phyloP scores from a whole-genome alignment of 2,113 vertebrate species.

The Zeus faber region DNA sequence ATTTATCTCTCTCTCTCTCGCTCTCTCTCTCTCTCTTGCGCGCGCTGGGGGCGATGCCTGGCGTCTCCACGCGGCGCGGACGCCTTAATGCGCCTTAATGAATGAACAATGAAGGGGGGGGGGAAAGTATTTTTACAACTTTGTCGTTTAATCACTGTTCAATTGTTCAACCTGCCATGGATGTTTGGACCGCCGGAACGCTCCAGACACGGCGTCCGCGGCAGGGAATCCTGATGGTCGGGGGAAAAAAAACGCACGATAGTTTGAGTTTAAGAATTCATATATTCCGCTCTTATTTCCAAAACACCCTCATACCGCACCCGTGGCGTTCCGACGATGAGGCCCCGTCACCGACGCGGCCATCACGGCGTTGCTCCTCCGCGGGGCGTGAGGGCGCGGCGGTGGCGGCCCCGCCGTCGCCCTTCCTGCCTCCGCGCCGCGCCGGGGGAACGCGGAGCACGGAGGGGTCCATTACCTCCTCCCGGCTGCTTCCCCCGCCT shows the following conservation, averaged over 20 bases:
- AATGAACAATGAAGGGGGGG: conserved; percentile 27
- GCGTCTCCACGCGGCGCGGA: too few species aligned
- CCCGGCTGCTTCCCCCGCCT: conserved; percentile 28
- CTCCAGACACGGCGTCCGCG: neutral
- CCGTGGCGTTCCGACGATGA: too few species aligned
- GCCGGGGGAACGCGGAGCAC: conserved; percentile 61
- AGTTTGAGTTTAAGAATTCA: too few species aligned
- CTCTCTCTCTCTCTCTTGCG: conserved; percentile 21
- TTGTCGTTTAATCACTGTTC: conserved; percentile 18
- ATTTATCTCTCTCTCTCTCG: conserved; percentile 47
- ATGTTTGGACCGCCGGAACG: conserved; percentile 7
- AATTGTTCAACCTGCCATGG: conserved; percentile 24
- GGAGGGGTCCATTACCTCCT: conserved; percentile 66
- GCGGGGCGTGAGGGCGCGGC: too few species aligned
- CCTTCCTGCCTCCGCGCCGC: conserved; percentile 70
- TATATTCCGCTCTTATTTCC: too few species aligned
- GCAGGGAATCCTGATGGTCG: too few species aligned
- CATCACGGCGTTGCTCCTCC: too few species aligned
- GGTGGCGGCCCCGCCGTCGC: conserved; percentile 60
- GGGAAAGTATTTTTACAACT: conserved; percentile 9
- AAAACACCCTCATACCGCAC: too few species aligned
- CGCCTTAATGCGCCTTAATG: conserved; percentile 40
- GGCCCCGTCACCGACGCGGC: too few species aligned
- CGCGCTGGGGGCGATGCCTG: neutral
- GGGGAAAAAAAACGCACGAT: too few species aligned